Conservation (phyloP, 2,888 invertebrate genomes). For the Drosophila mayaguana region DNA sequence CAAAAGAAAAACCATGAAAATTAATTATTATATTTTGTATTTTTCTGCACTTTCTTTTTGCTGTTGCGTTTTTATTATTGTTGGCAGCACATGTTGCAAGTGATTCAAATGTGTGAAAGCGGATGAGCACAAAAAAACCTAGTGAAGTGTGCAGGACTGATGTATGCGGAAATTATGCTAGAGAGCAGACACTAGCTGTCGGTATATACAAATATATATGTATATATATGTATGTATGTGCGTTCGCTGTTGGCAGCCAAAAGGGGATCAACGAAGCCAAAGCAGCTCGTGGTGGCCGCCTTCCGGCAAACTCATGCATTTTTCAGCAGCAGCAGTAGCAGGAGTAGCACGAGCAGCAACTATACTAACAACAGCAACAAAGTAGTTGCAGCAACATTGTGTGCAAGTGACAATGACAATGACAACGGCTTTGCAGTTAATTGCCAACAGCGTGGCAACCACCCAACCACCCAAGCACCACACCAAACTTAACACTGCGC, state of each 20-base stretch:
- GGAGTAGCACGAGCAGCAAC: slow-evolving; percentile 9
- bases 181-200: slow-evolving; percentile 18
- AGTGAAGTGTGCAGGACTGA: slow-evolving; percentile 65
- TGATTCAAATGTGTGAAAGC: slow-evolving; percentile 44
- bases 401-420: slow-evolving; percentile 49
- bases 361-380: slow-evolving; percentile 6
- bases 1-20: slow-evolving; percentile 63
- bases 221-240: background rate
- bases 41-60: slow-evolving; percentile 55
- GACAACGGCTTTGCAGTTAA: slow-evolving; percentile 66
- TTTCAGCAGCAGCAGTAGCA: slow-evolving; percentile 54
- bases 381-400: slow-evolving; percentile 59
- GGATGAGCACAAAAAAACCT: slow-evolving; percentile 47
- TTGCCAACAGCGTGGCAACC: slow-evolving; percentile 58
- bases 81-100: slow-evolving; percentile 31
- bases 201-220: background rate
- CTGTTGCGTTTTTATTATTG: slow-evolving; percentile 53
- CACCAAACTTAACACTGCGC: slow-evolving; percentile 13
- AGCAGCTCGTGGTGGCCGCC: slow-evolving; percentile 65
- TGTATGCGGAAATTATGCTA: slow-evolving; percentile 64
- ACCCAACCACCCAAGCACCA: background rate
- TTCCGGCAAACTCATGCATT: slow-evolving; percentile 71
- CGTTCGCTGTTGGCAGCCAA: slow-evolving; percentile 40
- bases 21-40: slow-evolving; percentile 65
- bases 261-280: slow-evolving; percentile 53